A percentile compares a stretch with the other conserved stretches of the same genome.
phyloP scores from a whole-genome alignment of 2,113 vertebrate species.

The Pavo muticus region DNA sequence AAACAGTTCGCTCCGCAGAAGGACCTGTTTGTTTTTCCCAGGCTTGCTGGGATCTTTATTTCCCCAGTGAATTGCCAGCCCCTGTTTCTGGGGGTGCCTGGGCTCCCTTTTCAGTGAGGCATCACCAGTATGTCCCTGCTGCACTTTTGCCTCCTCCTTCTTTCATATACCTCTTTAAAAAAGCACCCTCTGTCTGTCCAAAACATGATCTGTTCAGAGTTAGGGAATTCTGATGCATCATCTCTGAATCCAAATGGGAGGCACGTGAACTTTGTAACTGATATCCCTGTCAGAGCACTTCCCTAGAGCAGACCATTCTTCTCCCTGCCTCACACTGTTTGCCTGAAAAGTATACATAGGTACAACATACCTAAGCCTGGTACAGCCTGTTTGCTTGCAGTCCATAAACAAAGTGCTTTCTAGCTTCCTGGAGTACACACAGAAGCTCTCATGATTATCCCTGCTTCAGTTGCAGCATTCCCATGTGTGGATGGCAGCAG shows the following conservation, averaged over 20 bases:
- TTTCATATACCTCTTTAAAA: background rate
- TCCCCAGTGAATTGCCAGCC: slow-evolving; percentile 35
- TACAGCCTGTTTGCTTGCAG: background rate
- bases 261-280: background rate
- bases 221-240: background rate
- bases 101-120: background rate
- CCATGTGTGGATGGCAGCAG: background rate
- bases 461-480: background rate
- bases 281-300: background rate
- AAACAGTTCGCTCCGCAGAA: slow-evolving; percentile 67
- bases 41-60: slow-evolving; percentile 64
- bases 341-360: background rate
- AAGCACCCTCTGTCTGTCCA: background rate
- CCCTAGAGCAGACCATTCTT: background rate
- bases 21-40: slow-evolving; percentile 75
- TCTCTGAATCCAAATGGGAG: background rate
- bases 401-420: slow-evolving; percentile 36
- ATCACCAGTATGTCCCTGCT: background rate
- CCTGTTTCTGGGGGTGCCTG: slow-evolving; percentile 28
- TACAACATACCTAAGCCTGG: background rate
- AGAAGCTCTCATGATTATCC: slow-evolving; percentile 2
- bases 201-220: background rate
- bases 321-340: background rate
- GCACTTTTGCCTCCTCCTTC: background rate
- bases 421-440: background rate